Conservation (phyloP, 2,888 invertebrate genomes). For the Saturnia japonica region DNA sequence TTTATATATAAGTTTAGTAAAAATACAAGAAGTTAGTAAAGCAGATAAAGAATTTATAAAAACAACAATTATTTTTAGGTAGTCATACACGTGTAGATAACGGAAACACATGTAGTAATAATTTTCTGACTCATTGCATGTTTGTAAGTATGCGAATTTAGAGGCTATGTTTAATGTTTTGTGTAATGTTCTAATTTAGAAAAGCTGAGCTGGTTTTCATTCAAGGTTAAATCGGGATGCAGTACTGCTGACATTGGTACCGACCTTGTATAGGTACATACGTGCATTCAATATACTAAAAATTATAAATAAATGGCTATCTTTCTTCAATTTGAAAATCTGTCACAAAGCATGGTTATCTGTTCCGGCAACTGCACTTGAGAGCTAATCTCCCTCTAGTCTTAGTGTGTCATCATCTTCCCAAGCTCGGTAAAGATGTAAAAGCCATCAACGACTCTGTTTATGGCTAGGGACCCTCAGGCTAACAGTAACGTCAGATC, state of each 20-base stretch:
- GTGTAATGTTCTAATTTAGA: conserved; percentile 5
- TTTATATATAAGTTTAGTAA: neutral
- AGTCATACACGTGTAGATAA: neutral
- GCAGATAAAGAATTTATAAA: neutral
- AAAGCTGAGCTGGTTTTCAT: conserved; percentile 24
- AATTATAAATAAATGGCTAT: neutral
- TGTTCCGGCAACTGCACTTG: too few species aligned
- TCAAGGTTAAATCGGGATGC: conserved; percentile 24
- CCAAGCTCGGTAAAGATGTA: too few species aligned
- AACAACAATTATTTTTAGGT: neutral
- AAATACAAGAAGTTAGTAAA: neutral
- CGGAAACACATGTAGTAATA: neutral
- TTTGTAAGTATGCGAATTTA: neutral
- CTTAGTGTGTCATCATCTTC: too few species aligned
- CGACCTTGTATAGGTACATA: conserved; percentile 16
- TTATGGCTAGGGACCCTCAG: too few species aligned
- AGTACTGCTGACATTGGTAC: conserved; percentile 14
- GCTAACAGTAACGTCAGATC: too few species aligned
- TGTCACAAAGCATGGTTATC: too few species aligned
- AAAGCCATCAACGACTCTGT: too few species aligned
- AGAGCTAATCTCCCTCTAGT: too few species aligned
- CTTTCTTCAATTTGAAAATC: neutral
- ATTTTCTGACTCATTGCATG: neutral
- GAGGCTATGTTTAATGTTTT: neutral
- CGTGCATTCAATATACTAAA: neutral